Percentiles rank a stretch among this genome's conserved stretches.
phyloP scores from a whole-genome alignment of 2,888 invertebrate genomes.

The Ecliptopera silaceata region DNA sequence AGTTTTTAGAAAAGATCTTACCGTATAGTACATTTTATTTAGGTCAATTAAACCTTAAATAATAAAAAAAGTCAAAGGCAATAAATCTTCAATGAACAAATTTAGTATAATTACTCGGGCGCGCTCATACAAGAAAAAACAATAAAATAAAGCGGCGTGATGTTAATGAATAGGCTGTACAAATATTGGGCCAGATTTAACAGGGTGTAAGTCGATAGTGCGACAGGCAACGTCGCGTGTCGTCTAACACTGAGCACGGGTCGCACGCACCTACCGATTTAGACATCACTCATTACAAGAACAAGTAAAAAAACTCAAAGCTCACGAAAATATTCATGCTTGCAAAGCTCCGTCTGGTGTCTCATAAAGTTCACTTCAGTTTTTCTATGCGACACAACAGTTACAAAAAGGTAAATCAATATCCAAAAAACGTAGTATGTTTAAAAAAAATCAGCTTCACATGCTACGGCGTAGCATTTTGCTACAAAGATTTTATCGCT shows the following conservation, averaged over 20 bases:
- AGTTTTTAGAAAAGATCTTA: too few relatives aligned
- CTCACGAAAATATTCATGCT: neutral
- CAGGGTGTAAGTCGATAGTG: slow-evolving; percentile 79
- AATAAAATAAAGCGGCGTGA: slow-evolving; percentile 69
- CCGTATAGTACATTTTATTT: too few relatives aligned
- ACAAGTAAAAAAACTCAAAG: slow-evolving; percentile 51
- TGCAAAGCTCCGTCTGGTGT: neutral
- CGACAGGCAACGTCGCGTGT: slow-evolving; percentile 76
- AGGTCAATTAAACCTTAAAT: slow-evolving; percentile 1
- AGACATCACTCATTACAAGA: slow-evolving; percentile 63
- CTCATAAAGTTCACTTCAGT: neutral
- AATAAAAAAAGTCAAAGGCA: slow-evolving; percentile 20
- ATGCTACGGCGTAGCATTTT: slow-evolving; percentile 20
- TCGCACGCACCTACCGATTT: slow-evolving; percentile 61
- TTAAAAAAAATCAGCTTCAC: neutral
- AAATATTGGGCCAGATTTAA: slow-evolving; percentile 79
- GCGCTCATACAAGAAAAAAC: slow-evolving; percentile 62
- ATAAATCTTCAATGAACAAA: slow-evolving; percentile 58
- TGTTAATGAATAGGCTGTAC: slow-evolving; percentile 76
- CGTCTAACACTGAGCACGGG: slow-evolving; percentile 44
- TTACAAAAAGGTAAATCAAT: neutral
- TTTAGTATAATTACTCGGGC: slow-evolving; percentile 57
- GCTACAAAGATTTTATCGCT: slow-evolving; percentile 12
- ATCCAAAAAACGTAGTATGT: neutral
- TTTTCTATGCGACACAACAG: neutral